phyloP scores from a whole-genome alignment of 2,888 invertebrate species.

The Oxystoma pomonae region DNA sequence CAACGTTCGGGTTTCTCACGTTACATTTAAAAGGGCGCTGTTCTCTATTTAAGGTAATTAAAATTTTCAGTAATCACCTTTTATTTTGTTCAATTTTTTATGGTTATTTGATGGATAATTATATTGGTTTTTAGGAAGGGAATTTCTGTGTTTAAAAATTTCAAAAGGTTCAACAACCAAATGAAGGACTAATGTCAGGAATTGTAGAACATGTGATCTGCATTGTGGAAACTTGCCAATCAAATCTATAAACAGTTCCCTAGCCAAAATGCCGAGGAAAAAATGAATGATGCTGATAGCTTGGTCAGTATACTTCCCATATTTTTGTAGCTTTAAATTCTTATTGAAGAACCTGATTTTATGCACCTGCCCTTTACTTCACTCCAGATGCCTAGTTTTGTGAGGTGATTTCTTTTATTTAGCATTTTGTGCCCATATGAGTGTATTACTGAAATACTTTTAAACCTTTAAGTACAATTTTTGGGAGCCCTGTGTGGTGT shows the following conservation, averaged over 20 bases:
- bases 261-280: constrained; percentile 61
- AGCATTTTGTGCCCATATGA: too few relatives aligned
- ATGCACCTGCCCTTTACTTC: too few relatives aligned
- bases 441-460: too few relatives aligned
- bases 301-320: constrained; percentile 52
- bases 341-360: not conserved
- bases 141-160: not conserved
- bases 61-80: not conserved
- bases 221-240: not conserved
- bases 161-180: not conserved
- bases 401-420: too few relatives aligned
- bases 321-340: not conserved
- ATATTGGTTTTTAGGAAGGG: not conserved
- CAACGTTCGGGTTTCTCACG: not conserved
- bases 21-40: not conserved
- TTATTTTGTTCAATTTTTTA: not conserved
- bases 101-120: not conserved
- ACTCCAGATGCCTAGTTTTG: too few relatives aligned
- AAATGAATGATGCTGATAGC: constrained; percentile 71
- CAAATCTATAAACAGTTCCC: not conserved
- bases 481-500: too few relatives aligned
- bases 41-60: not conserved
- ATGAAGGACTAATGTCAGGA: not conserved
- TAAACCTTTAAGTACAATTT: too few relatives aligned
- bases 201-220: not conserved